phyloP scores from a whole-genome alignment of 2,888 invertebrate species.

The Acheta domesticus region DNA sequence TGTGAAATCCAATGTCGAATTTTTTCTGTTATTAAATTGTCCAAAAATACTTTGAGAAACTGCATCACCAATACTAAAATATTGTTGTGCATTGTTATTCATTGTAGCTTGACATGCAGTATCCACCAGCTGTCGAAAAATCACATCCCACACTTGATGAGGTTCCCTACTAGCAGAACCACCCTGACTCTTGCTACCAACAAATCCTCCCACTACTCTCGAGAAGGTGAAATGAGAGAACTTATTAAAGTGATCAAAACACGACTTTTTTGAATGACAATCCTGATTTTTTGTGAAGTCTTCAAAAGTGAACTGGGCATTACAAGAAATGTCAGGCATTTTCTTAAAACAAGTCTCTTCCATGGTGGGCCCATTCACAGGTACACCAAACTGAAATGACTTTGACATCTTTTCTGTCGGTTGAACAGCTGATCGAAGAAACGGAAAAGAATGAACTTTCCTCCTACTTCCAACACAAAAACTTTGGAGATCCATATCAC shows the following conservation, averaged over 20 bases:
- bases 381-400: neutral
- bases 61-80: neutral
- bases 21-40: neutral
- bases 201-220: slow-evolving; percentile 34
- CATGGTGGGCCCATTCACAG: neutral
- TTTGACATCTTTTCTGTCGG: neutral
- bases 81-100: neutral
- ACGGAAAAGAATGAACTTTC: neutral
- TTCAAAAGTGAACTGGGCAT: neutral
- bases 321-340: neutral
- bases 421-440: neutral
- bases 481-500: slow-evolving; percentile 18
- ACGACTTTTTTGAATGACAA: neutral
- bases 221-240: slow-evolving; percentile 26
- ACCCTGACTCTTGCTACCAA: slow-evolving; percentile 33
- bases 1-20: neutral
- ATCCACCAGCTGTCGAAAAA: slow-evolving; percentile 28
- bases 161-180: slow-evolving; percentile 27
- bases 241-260: slow-evolving; percentile 21
- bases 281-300: neutral
- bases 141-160: slow-evolving; percentile 31
- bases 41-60: neutral
- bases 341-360: neutral
- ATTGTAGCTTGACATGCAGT: neutral
- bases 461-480: slow-evolving; percentile 24